Conservation (phyloP, 2,113 vertebrate species). For the Eulemur macaco region DNA sequence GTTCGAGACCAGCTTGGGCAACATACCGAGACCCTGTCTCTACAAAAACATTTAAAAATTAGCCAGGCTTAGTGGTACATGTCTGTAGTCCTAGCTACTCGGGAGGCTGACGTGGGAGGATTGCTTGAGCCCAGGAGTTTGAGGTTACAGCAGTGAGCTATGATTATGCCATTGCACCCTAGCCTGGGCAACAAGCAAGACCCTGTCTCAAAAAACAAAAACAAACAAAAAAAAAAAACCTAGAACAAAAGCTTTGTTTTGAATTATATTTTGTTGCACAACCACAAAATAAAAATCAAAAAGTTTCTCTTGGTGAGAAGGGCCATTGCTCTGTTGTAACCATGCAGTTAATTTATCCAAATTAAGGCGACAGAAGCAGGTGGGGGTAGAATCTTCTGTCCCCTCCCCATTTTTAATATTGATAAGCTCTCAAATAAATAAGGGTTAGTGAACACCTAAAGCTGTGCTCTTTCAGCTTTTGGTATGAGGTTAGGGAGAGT, state of each 20-base stretch:
- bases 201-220: too few relatives aligned
- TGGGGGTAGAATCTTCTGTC: neutral
- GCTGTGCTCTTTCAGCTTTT: neutral
- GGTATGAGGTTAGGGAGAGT: neutral
- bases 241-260: conserved; percentile 14
- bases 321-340: neutral
- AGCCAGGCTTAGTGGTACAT: too few relatives aligned
- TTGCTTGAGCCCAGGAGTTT: too few relatives aligned
- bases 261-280: neutral
- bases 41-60: too few relatives aligned
- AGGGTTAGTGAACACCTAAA: neutral
- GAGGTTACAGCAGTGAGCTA: too few relatives aligned
- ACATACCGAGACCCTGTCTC: too few relatives aligned
- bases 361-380: neutral
- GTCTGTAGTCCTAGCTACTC: too few relatives aligned
- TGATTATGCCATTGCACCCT: too few relatives aligned
- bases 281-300: conserved; percentile 29
- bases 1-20: too few relatives aligned
- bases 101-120: too few relatives aligned
- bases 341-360: conserved; percentile 14
- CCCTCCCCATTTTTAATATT: neutral
- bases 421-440: conserved; percentile 22
- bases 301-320: neutral
- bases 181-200: too few relatives aligned
- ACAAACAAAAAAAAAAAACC: too few relatives aligned